Evolutionary conservation across 2,797 vertebrate genomes (phyloP).

Genomic region (Otolemur crassicaudatus): DNA sequence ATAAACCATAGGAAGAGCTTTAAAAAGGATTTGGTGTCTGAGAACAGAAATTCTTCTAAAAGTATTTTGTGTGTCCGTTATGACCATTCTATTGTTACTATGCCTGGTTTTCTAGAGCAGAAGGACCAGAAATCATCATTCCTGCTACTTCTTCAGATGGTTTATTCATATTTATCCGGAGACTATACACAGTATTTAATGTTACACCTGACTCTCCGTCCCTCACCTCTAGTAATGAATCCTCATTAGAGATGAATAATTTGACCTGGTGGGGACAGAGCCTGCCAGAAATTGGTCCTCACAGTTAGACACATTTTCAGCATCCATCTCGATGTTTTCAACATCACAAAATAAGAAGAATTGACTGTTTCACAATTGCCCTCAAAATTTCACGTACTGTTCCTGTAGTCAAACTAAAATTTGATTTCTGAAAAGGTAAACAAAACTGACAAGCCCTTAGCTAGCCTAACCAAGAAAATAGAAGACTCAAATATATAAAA

Average conservation of each 20-base stretch:
- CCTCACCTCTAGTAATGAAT: neutral
- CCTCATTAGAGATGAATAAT: neutral
- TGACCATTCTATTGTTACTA: neutral
- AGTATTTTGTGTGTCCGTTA: neutral
- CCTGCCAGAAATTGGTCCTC: neutral
- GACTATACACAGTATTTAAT: neutral
- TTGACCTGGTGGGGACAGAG: neutral
- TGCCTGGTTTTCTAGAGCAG: no score
- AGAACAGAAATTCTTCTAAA: neutral
- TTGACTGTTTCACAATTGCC: neutral
- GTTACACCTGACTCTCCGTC: neutral
- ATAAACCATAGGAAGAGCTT: neutral
- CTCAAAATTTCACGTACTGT: neutral
- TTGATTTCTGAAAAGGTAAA: neutral
- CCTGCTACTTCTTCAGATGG: neutral
- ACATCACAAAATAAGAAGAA: neutral
- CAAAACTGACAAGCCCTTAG: neutral
- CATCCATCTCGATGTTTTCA: neutral
- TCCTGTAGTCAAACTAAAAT: neutral
- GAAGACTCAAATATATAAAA: neutral
- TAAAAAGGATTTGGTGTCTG: neutral
- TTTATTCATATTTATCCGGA: neutral
- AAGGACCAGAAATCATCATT: neutral
- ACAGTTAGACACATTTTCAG: rapidly evolving
- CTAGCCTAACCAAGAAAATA: neutral